A percentile compares a stretch with the other conserved stretches of the same genome.
Evolutionary conservation across 2,888 invertebrate genomes (phyloP).

Genomic region (Caenorhabditis sinica): DNA sequence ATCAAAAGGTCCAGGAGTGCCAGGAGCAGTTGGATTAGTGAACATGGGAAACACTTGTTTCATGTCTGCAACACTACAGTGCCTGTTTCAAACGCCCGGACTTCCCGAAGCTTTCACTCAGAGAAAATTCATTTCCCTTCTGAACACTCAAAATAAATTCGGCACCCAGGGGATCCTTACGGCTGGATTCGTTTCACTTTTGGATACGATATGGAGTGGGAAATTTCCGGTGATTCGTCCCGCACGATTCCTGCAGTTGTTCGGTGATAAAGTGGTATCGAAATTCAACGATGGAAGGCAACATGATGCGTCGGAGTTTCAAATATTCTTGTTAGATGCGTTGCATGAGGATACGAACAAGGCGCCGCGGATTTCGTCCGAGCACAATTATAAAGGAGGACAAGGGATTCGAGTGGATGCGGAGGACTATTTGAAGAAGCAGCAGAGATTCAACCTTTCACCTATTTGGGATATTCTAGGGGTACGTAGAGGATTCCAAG

Average conservation of each 20-base stretch:
- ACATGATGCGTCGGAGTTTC: constrained; percentile 86
- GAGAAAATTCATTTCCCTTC: constrained; percentile 65
- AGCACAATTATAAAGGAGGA: constrained; percentile 80
- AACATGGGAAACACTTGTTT: constrained; percentile 86
- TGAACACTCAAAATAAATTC: constrained; percentile 73
- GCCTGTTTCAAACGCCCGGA: constrained; percentile 79
- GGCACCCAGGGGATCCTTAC: constrained; percentile 80
- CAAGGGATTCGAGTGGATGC: constrained; percentile 71
- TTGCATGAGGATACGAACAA: constrained; percentile 84
- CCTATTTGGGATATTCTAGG: constrained; percentile 78
- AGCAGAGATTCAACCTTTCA: constrained; percentile 74
- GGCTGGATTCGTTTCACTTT: constrained; percentile 78
- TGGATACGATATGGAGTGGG: constrained; percentile 79
- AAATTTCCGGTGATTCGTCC: constrained; percentile 75
- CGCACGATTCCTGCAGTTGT: constrained; percentile 74
- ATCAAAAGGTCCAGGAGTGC: neutral
- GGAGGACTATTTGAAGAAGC: constrained; percentile 69
- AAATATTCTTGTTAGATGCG: constrained; percentile 85
- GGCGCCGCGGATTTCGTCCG: constrained; percentile 73
- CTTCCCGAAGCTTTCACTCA: constrained; percentile 74
- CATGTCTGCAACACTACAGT: constrained; percentile 76
- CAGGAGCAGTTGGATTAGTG: constrained; percentile 83
- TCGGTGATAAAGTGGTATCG: constrained; percentile 68
- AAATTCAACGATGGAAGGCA: constrained; percentile 83
- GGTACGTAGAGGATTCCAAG: too few relatives aligned